Base-by-base conservation (phyloP, 2,113 vertebrate species). In the Hemichromis elongatus region DNA sequence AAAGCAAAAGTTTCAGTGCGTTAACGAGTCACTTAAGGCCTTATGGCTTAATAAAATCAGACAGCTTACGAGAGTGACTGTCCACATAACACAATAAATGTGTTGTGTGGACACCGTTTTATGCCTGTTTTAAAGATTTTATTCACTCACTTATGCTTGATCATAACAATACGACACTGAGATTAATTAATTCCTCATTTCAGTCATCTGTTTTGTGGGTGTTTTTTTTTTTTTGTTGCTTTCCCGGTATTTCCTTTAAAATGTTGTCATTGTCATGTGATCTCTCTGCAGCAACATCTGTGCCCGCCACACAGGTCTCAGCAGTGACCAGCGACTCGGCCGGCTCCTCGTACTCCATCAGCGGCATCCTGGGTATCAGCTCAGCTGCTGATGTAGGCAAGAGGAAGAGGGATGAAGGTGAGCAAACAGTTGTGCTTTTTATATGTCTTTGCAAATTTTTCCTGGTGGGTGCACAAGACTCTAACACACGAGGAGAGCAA, bases 281-380 rank as follows among this genome's bases (percentile, higher is more conserved):
- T 91, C 24, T 86, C 77, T 93, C 70, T 91, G 24, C 96, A 99
- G 98, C 96, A 54, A 98, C 98, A 80, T 98, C 98, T 0, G 98
- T 98, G 61, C 98, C 98, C 0, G 97, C 97, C 90, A 99, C 98
- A 45, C 98, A 98, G 93, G 98, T 98, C 92, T 98, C 98, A 0
- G 97, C 97, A 0, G 98, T 98, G 88, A 98, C 96, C 96, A 99
- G 97, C 0, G 98, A 99, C 91, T 97, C 98, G 0, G 97, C 98
- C 0, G 98, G 98, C 88, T 99, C 98, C 3, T 99, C 98, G 26
- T 99, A 99, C 94, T 99, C 98, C 90, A 99, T 99, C 94, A 99
- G 98, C 1, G 98, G 98, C 82, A 99, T 99, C 95, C 95, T 99
- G 96, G 98, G 98, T 88, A 99, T 99, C 68, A 98, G 98, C 70